A percentile compares a stretch with the other conserved stretches of the same genome.
Evolutionary conservation across 2,888 invertebrate genomes (phyloP).

Genomic region (Apamea epomidion): DNA sequence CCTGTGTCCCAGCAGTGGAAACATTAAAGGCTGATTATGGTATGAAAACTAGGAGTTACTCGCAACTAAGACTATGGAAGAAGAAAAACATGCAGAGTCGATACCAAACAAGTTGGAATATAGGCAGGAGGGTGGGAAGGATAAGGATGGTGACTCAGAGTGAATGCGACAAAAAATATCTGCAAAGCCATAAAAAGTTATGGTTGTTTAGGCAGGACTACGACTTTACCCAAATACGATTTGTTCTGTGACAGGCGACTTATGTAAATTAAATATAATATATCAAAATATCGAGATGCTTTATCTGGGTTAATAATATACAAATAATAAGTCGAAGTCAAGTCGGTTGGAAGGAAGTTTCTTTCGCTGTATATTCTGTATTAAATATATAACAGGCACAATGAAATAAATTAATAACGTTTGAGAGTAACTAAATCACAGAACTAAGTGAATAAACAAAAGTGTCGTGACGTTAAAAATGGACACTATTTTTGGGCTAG

Average conservation of each 20-base stretch:
- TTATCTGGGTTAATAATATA: too few relatives aligned
- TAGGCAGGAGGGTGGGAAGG: too few relatives aligned
- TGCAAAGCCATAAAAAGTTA: conserved; percentile 29
- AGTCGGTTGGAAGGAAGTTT: background rate
- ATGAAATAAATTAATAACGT: too few relatives aligned
- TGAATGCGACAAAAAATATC: conserved; percentile 25
- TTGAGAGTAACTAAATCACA: background rate
- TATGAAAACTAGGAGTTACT: background rate
- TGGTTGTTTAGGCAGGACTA: background rate
- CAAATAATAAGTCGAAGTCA: too few relatives aligned
- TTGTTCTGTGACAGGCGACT: background rate
- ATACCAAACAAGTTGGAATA: background rate
- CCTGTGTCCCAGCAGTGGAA: background rate
- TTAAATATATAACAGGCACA: background rate
- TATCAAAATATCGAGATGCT: background rate
- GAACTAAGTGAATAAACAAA: background rate
- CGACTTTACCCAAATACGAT: background rate
- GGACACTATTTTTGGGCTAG: background rate
- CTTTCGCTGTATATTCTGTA: background rate
- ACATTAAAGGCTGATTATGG: background rate
- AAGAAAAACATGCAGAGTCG: background rate
- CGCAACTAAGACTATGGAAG: background rate
- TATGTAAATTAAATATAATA: background rate
- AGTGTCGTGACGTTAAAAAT: background rate
- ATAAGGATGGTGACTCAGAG: background rate